Base-by-base conservation (phyloP, 2,797 vertebrate genomes). In the Hemibagrus guttatus region DNA sequence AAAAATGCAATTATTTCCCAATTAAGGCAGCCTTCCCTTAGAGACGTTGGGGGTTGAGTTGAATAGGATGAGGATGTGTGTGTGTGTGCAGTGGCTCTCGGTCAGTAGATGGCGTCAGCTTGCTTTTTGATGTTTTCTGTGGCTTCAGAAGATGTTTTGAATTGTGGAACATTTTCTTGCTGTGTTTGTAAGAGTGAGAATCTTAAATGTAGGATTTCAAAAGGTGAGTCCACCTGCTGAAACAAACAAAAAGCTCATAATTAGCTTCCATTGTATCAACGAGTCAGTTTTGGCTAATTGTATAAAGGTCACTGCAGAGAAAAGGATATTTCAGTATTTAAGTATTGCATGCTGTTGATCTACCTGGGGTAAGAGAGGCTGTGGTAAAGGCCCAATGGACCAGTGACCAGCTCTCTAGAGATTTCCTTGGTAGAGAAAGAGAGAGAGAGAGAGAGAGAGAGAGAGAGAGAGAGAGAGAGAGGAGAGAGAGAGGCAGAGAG, bases 61-160 rank as follows among this genome's bases (percentile, higher is more conserved):
- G 84, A 72, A 75, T 17, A 23, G 49, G 75, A 87, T 39, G 74
- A 56, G 59, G 61, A 56, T 52, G 80, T 68, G 64, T 69, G 16
- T 79, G 54, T 39, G 35, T 39, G 46, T 49, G 46, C 46, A 49
- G 66, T 35, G 19, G n/a, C 17, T 42, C 68, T 84, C 52, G 80
- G 86, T 94, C 97, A 97, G 95, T 95, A 97, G 97, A 96, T 97
- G 97, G 96, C 96, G 95, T 96, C 92, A 96, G 95, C 93, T 96
- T 93, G 95, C 95, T 96, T 95, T 90, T 92, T 84, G 66, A 85
- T 52, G 81, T 69, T 82, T 71, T 56, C 46, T 59, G 54, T 12
- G 23, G 81, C 35, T 64, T 46, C 59, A 49, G 39, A 19, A 46
- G 59, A 63, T 49, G 59, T 81, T 83, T 68, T 54, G 46, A 83